Evolutionary conservation across 2,888 invertebrate species (phyloP).

Genomic region (Quadroppia sp.): DNA sequence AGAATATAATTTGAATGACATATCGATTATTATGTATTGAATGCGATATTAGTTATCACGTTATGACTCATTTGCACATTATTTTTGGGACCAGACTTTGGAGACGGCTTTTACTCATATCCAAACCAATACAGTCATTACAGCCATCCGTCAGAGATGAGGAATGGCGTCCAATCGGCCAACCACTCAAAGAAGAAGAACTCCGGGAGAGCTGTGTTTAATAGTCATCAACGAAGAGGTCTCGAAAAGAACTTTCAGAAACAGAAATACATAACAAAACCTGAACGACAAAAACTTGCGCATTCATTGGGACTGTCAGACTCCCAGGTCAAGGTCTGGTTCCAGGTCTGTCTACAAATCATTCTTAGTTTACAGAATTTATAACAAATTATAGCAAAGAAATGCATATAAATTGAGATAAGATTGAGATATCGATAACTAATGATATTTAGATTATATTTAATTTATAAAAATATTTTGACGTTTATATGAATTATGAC

Average conservation of each 20-base stretch:
- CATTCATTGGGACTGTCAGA: conserved; percentile 87
- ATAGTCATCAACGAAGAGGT: conserved; percentile 88
- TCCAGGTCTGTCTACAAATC: conserved; percentile 58
- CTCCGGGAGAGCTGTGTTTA: conserved; percentile 93
- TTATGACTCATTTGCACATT: background rate
- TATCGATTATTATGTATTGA: background rate
- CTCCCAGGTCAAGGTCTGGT: conserved; percentile 93
- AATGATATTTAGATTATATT: no score
- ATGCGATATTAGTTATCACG: background rate
- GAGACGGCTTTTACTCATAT: background rate
- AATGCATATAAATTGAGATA: no score
- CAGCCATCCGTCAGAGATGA: background rate
- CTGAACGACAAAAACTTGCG: conserved; percentile 83
- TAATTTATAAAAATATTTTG: no score
- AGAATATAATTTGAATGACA: conserved; percentile 10
- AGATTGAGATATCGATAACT: no score
- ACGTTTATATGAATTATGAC: background rate
- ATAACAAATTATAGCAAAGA: no score
- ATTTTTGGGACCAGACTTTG: background rate
- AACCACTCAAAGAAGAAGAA: conserved; percentile 67
- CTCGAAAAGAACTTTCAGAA: conserved; percentile 85
- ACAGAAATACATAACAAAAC: conserved; percentile 94
- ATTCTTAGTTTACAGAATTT: background rate
- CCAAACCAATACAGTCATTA: background rate
- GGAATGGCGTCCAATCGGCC: conserved; percentile 3